phyloP scores from a whole-genome alignment of 1,140 invertebrate genomes.

The Drosophila sp. region DNA sequence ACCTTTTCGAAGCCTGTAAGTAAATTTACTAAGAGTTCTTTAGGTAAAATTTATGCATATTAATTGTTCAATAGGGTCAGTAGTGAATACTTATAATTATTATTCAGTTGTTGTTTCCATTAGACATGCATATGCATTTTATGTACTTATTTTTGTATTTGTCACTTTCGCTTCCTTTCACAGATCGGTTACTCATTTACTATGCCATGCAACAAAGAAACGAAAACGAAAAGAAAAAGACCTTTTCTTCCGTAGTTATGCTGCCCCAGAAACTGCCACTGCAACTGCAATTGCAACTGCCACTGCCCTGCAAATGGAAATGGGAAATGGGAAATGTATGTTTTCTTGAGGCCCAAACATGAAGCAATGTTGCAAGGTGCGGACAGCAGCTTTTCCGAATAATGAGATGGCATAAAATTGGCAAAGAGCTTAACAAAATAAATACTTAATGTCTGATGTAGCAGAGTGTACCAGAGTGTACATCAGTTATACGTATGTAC shows the following conservation, averaged over 20 bases:
- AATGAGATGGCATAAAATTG: conserved; percentile 18
- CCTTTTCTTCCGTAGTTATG: conserved; percentile 38
- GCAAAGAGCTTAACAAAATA: conserved; percentile 4
- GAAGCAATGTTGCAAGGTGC: conserved; percentile 11
- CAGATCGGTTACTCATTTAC: conserved; percentile 7
- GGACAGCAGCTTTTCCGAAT: conserved; percentile 2
- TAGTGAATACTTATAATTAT: neutral
- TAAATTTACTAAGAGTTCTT: too few species aligned
- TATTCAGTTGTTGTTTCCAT: neutral
- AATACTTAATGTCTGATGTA: neutral
- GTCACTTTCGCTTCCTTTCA: conserved; percentile 41
- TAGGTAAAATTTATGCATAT: too few species aligned
- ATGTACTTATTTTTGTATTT: neutral
- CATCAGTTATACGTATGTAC: neutral
- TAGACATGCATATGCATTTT: neutral
- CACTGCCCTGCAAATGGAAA: neutral
- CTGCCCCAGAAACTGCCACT: conserved; percentile 25
- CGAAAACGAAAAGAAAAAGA: conserved; percentile 14
- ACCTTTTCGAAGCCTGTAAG: too few species aligned
- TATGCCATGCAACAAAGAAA: conserved; percentile 4
- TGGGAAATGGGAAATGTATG: conserved; percentile 11
- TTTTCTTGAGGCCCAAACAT: conserved; percentile 22
- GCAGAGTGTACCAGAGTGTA: neutral
- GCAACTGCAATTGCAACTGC: conserved; percentile 1
- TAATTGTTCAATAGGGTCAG: too few species aligned